phyloP scores from a whole-genome alignment of 2,797 vertebrate genomes.

The Neosalanx taihuensis region DNA sequence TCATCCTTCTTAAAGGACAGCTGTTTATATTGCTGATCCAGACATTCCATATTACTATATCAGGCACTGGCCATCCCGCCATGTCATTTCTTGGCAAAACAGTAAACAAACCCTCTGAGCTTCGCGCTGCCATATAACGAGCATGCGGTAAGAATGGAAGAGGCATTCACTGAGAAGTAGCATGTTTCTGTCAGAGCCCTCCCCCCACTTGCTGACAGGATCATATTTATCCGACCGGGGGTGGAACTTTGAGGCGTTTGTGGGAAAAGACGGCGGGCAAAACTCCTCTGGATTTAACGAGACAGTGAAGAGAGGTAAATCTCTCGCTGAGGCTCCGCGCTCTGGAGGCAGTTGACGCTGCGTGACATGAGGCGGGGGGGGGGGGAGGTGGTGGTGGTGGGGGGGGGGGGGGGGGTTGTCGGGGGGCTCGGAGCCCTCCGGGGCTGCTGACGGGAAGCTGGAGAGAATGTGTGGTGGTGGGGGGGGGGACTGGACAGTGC shows the following conservation, averaged over 20 bases:
- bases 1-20: neutral
- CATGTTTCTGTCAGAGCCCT: constrained; percentile 36
- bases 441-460: too few relatives aligned
- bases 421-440: too few relatives aligned
- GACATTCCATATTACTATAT: neutral
- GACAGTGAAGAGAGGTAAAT: neutral
- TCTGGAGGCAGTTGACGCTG: too few relatives aligned
- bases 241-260: constrained; percentile 29
- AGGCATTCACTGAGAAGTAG: constrained; percentile 31
- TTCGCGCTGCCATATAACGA: neutral
- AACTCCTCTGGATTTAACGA: neutral
- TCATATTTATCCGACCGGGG: constrained; percentile 21
- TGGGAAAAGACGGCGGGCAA: constrained; percentile 28
- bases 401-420: too few relatives aligned
- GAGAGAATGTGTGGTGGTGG: too few relatives aligned
- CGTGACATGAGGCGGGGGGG: too few relatives aligned
- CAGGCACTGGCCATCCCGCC: neutral
- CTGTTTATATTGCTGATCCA: neutral
- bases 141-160: constrained; percentile 1
- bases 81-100: neutral
- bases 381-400: too few relatives aligned
- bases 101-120: neutral
- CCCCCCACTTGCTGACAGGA: constrained; percentile 15
- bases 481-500: too few relatives aligned
- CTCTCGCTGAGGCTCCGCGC: neutral